Evolutionary conservation across 2,113 vertebrate genomes (phyloP).

Genomic region (Macroglossus sobrinus): DNA sequence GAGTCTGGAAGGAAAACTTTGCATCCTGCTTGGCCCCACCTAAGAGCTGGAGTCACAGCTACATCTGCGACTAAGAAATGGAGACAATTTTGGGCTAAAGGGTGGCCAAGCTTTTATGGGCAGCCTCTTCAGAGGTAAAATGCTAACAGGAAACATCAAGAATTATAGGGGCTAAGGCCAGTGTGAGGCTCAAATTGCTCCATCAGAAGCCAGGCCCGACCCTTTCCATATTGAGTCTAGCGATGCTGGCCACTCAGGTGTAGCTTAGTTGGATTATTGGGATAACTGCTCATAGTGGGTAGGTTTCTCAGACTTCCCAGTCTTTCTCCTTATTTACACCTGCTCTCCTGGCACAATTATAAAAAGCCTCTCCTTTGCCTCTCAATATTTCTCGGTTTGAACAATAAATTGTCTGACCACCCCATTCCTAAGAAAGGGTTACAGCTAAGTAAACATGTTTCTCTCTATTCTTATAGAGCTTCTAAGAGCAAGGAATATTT

Average conservation of each 20-base stretch:
- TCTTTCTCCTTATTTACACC: not conserved
- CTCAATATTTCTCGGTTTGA: not conserved
- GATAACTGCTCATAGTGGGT: not conserved
- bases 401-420: not conserved
- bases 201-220: not conserved
- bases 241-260: accelerated
- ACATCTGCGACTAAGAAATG: not conserved
- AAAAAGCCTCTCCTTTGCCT: not conserved
- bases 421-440: not conserved
- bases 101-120: not conserved
- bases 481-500: not conserved
- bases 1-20: not conserved
- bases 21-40: not conserved
- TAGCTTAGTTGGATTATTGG: accelerated
- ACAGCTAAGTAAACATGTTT: not conserved
- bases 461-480: not conserved
- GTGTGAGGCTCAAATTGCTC: not conserved
- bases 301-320: not conserved
- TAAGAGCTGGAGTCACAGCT: not conserved
- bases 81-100: not conserved
- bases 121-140: not conserved
- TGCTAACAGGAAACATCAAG: not conserved
- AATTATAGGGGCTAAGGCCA: not conserved
- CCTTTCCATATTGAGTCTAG: accelerated
- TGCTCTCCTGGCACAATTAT: not conserved